Evolutionary conservation across 2,888 invertebrate species (phyloP).

Genomic region (Cacoxenus indagator): DNA sequence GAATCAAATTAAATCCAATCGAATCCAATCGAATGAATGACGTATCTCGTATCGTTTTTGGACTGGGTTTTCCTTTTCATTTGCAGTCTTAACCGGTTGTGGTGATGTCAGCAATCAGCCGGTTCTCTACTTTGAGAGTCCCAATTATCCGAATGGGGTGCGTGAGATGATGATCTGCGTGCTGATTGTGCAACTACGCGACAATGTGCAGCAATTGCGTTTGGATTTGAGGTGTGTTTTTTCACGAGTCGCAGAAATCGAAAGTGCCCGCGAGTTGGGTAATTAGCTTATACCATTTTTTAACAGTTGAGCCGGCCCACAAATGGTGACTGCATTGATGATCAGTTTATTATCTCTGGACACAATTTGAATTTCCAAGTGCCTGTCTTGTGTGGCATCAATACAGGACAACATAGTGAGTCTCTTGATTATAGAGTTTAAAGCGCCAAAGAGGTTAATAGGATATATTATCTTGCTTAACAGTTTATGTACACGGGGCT

Average conservation of each 20-base stretch:
- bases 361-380: conserved; percentile 79
- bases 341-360: conserved; percentile 80
- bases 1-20: background rate
- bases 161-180: conserved; percentile 76
- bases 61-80: conserved; percentile 14
- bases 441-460: background rate
- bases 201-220: conserved; percentile 77
- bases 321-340: conserved; percentile 78
- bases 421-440: background rate
- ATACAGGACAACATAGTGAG: conserved; percentile 82
- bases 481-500: conserved; percentile 82
- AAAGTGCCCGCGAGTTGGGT: too few species aligned
- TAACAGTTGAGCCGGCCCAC: conserved; percentile 78
- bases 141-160: conserved; percentile 76
- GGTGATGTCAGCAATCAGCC: conserved; percentile 76
- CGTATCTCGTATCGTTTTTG: background rate
- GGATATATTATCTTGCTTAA: conserved; percentile 41
- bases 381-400: conserved; percentile 82
- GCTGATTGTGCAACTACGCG: conserved; percentile 74
- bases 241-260: too few species aligned
- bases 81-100: conserved; percentile 77
- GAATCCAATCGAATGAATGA: background rate
- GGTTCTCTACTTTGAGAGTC: conserved; percentile 81
- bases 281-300: background rate
- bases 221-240: conserved; percentile 79